These are phyloP conservation scores for Choloepus hoffmanni DNA, from an alignment of 2,113 vertebrate species.

Conservation along the genomic window DNA sequence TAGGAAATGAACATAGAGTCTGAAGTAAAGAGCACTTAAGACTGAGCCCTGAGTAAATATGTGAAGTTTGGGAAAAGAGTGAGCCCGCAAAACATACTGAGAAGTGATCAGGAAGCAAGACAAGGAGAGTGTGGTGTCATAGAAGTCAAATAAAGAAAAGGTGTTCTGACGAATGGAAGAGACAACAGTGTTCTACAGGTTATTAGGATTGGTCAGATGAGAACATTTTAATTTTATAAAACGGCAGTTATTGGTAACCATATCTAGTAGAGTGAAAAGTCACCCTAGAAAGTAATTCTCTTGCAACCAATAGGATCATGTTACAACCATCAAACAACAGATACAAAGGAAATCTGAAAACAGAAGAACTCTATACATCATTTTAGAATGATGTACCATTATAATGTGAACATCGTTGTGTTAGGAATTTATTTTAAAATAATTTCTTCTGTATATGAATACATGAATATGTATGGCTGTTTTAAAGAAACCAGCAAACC, in stretches of 20 bases:
- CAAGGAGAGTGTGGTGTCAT: not conserved
- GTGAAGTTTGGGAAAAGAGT: not conserved
- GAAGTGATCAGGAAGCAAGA: not conserved
- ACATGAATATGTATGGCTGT: no score
- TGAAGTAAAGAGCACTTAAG: not conserved
- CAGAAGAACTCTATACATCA: not conserved
- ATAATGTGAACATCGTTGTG: not conserved
- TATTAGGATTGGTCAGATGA: not conserved
- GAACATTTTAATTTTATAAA: not conserved
- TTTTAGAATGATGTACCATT: not conserved
- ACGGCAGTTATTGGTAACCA: not conserved
- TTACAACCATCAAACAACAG: not conserved
- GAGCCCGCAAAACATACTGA: not conserved
- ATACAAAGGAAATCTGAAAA: not conserved
- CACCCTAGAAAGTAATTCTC: not conserved
- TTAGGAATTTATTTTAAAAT: not conserved
- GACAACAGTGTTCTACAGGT: not conserved
- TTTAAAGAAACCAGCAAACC: not conserved
- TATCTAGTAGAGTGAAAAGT: not conserved
- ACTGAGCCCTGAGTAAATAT: not conserved
- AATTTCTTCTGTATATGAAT: no score
- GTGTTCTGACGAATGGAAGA: not conserved
- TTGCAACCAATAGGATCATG: not conserved
- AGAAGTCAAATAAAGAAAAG: not conserved
- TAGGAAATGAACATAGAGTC: not conserved